A percentile compares a stretch with the other conserved stretches of the same genome.
Evolutionary conservation across 2,888 invertebrate species (phyloP).

Genomic region (Liposcelis brunnea): DNA sequence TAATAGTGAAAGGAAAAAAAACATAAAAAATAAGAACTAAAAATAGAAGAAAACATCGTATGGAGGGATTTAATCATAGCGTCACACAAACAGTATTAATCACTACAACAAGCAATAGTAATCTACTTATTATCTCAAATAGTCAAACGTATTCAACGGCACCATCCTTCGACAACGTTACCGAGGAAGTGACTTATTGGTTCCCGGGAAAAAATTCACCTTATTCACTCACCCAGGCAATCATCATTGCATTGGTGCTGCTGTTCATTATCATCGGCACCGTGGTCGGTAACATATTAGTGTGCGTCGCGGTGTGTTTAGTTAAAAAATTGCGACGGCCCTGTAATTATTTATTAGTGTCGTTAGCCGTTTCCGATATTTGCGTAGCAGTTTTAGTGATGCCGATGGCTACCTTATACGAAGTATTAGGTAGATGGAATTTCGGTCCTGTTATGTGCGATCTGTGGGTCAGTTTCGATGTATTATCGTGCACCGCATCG

Average conservation of each 20-base stretch:
- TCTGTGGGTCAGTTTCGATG: constrained; percentile 94
- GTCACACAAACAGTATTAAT: too few species aligned
- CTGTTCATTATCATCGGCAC: constrained; percentile 49
- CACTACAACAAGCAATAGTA: too few species aligned
- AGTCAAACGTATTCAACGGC: too few species aligned
- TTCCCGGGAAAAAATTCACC: constrained; percentile 27
- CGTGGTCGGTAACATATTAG: constrained; percentile 76
- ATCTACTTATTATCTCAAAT: too few species aligned
- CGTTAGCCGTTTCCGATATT: constrained; percentile 89
- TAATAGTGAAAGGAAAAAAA: too few species aligned
- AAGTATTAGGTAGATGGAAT: constrained; percentile 83
- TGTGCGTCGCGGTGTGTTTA: constrained; percentile 88
- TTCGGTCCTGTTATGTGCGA: constrained; percentile 86
- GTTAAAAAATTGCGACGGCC: constrained; percentile 80
- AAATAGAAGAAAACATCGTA: too few species aligned
- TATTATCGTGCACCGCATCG: constrained; percentile 95
- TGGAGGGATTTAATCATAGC: too few species aligned
- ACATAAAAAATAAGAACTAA: too few species aligned
- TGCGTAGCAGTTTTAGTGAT: constrained; percentile 92
- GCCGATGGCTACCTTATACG: constrained; percentile 92
- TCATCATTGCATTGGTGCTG: constrained; percentile 40
- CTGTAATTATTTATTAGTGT: constrained; percentile 83
- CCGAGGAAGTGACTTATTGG: constrained; percentile 18
- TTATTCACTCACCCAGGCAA: constrained; percentile 31
- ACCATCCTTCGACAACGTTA: constrained; percentile 1